A percentile compares a stretch with the other conserved stretches of the same genome.
phyloP scores from a whole-genome alignment of 2,888 invertebrate species.

The Aspidiotus destructor region DNA sequence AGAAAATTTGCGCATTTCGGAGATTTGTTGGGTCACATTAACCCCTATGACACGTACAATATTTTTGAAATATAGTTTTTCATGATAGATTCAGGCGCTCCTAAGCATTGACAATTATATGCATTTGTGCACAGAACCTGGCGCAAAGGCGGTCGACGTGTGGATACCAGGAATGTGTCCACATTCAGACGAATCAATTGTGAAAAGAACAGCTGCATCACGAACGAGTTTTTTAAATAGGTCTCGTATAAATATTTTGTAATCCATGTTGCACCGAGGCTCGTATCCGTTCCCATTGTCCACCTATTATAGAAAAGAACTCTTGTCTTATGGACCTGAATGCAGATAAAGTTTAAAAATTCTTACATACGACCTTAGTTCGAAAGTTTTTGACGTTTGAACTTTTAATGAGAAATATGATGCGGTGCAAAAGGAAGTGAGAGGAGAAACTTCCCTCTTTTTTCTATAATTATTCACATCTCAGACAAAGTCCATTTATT shows the following conservation, averaged over 20 bases:
- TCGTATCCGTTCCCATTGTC: slow-evolving; percentile 93
- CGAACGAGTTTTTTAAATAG: slow-evolving; percentile 51
- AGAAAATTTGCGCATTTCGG: slow-evolving; percentile 42
- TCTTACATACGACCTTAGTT: no score
- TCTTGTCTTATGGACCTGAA: no score
- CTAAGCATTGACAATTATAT: background rate
- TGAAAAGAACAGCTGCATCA: slow-evolving; percentile 63
- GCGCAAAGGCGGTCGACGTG: slow-evolving; percentile 67
- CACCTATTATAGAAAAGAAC: slow-evolving; percentile 47
- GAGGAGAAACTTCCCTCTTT: no score
- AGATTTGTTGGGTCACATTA: slow-evolving; percentile 43
- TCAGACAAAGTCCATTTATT: no score
- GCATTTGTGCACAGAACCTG: slow-evolving; percentile 40
- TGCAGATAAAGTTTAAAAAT: no score
- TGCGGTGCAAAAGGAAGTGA: no score
- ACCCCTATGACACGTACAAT: slow-evolving; percentile 31
- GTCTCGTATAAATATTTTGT: slow-evolving; percentile 58
- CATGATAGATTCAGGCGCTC: background rate
- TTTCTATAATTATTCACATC: no score
- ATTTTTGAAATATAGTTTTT: no score
- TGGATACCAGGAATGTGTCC: slow-evolving; percentile 62
- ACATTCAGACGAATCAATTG: slow-evolving; percentile 67
- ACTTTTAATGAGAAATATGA: no score
- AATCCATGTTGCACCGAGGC: slow-evolving; percentile 53
- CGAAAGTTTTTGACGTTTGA: no score